Percentiles rank a stretch among this genome's conserved stretches.
Evolutionary conservation across 2,888 invertebrate genomes (phyloP).

Genomic region (Zonitis immaculata): DNA sequence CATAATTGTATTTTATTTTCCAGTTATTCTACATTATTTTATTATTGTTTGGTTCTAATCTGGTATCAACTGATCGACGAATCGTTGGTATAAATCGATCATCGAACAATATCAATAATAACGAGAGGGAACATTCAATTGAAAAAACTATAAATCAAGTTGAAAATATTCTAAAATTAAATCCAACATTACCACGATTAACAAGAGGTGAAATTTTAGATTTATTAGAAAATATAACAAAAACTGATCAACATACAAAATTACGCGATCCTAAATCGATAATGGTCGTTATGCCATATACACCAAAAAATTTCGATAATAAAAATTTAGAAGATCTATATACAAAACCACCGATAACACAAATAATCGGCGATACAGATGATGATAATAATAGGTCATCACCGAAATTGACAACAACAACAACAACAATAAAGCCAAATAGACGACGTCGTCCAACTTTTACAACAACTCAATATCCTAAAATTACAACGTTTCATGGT

Average conservation of each 20-base stretch:
- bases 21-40: constrained; percentile 2
- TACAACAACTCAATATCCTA: constrained; percentile 22
- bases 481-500: constrained; percentile 51
- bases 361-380: constrained; percentile 49
- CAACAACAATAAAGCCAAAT: constrained; percentile 15
- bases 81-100: too few species aligned
- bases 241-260: constrained; percentile 47
- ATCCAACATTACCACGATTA: constrained; percentile 60
- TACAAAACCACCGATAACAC: constrained; percentile 61
- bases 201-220: constrained; percentile 62
- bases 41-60: background rate
- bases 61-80: constrained; percentile 1
- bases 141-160: constrained; percentile 65
- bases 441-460: constrained; percentile 23
- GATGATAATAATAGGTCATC: constrained; percentile 15
- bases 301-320: constrained; percentile 53
- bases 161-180: constrained; percentile 57
- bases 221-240: constrained; percentile 61
- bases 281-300: constrained; percentile 66
- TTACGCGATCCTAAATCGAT: constrained; percentile 51
- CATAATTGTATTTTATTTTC: too few species aligned
- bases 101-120: constrained; percentile 18
- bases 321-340: constrained; percentile 58
- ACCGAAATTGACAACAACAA: background rate
- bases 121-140: constrained; percentile 44